Evolutionary conservation across 2,888 invertebrate species (phyloP), one percentile per base, ranked within the genome.

Genomic region (Pammene aurita): DNA sequence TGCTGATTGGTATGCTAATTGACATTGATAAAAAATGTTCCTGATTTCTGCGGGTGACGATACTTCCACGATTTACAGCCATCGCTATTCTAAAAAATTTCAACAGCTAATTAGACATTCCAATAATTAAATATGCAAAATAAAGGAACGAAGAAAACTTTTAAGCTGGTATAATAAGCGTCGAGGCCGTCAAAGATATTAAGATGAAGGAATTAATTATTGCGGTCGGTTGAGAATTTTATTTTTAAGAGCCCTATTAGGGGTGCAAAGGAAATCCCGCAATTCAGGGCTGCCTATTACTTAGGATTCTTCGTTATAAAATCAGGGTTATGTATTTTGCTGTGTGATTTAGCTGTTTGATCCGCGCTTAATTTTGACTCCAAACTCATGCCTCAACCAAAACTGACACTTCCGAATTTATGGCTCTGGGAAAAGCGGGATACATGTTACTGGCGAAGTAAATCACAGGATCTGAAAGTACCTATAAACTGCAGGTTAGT

Each of bases 121-220:
- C 34, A 54, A 34, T 54, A 35, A 52, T 52, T 52, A 42, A 42
- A 11, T 54, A 54, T 54, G 54, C 34, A 54, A n/a, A n/a, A 54
- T 54, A 34, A 54, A 26, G 34, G 54, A 52, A 57, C 14, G 5
- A 54, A 44, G 38, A 48, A 67, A 58, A 18, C 52, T 44, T 18
- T 16, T 58, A 66, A 67, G 60, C 44, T 58, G 57, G 52, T 38
- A 52, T 38, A 68, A 57, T 64, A 68, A 63, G 63, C 57, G 63
- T 58, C 35, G 52, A 44, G 57, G 57, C 50, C 63, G 11, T 64
- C 63, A 54, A 58, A 63, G 63, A 64, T 68, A 68, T 68, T 68
- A 64, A 68, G 38, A 68, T 58, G 63, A 58, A 68, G 63, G 58
- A 68, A 68, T 68, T 68, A 68, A 68, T 68, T 63, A 68, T 68